These are phyloP conservation scores for Diadegma fenestrale DNA, from an alignment of 2,888 invertebrate genomes.

Conservation along the genomic window DNA sequence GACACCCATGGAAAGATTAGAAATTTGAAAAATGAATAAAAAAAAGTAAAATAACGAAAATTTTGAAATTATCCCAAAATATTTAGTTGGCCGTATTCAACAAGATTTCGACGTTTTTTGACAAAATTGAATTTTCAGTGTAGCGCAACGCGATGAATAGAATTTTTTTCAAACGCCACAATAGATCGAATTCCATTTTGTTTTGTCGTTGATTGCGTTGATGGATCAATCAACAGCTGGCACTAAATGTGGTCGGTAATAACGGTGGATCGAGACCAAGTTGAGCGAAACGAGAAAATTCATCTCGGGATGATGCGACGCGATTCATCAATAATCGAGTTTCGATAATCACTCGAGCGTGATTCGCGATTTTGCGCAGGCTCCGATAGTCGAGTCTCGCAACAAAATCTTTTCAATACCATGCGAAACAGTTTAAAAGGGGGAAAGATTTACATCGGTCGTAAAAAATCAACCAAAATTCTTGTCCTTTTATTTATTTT, in stretches of 20 bases:
- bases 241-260: background rate
- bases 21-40: too few species aligned
- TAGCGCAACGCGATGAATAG: background rate
- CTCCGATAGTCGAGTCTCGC: conserved; percentile 10
- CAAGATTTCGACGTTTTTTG: too few species aligned
- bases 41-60: too few species aligned
- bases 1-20: too few species aligned
- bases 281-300: conserved; percentile 22
- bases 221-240: conserved; percentile 29
- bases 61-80: too few species aligned
- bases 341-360: conserved; percentile 35
- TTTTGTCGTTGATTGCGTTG: conserved; percentile 7
- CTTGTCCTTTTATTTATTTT: background rate
- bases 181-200: background rate
- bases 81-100: too few species aligned
- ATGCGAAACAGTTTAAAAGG: conserved; percentile 11
- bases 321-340: conserved; percentile 15
- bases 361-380: conserved; percentile 47
- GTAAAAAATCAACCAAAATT: background rate
- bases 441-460: background rate
- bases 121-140: too few species aligned
- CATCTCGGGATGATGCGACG: background rate
- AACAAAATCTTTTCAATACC: background rate
- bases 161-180: background rate
- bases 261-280: background rate